phyloP scores from a whole-genome alignment of 92 coral and sea anemone genomes.

The Plumapathes pennacea region DNA sequence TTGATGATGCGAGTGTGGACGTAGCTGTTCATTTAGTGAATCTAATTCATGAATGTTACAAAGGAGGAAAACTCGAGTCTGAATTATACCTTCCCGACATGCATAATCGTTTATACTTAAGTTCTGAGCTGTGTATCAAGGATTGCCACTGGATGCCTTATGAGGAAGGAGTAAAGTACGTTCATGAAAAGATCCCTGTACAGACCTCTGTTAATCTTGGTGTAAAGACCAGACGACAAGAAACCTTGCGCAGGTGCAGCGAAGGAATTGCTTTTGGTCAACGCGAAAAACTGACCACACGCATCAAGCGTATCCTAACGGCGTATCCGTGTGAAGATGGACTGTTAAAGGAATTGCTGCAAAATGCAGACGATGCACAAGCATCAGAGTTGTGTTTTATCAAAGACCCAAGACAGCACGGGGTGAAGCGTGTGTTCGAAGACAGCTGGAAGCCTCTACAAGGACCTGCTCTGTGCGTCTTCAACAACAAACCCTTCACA shows the following conservation, averaged over 20 bases:
- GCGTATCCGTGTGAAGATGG: conserved; percentile 61
- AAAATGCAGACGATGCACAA: conserved; percentile 80
- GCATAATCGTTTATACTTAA: conserved; percentile 24
- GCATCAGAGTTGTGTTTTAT: conserved; percentile 71
- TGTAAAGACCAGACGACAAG: conserved; percentile 66
- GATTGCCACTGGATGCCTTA: conserved; percentile 70
- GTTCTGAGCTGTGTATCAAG: conserved; percentile 52
- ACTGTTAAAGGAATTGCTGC: conserved; percentile 73
- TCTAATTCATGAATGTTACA: background rate
- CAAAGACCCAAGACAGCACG: conserved; percentile 67
- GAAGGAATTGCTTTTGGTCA: conserved; percentile 69
- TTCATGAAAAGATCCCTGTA: conserved; percentile 31
- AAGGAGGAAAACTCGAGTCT: too few relatives aligned
- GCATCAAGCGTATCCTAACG: conserved; percentile 44
- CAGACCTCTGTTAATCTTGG: conserved; percentile 20
- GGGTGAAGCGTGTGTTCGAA: conserved; percentile 46
- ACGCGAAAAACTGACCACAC: conserved; percentile 61
- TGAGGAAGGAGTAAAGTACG: conserved; percentile 48
- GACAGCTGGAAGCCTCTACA: conserved; percentile 75
- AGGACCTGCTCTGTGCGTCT: conserved; percentile 88
- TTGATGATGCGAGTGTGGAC: background rate
- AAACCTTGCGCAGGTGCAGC: conserved; percentile 27
- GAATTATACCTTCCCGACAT: conserved; percentile 64
- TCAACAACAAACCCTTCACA: conserved; percentile 75
- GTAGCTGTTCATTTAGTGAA: conserved; percentile 9